Evolutionary conservation across 2,113 vertebrate genomes (phyloP), one percentile per base, ranked within the genome.

Genomic region (Egretta garzetta): DNA sequence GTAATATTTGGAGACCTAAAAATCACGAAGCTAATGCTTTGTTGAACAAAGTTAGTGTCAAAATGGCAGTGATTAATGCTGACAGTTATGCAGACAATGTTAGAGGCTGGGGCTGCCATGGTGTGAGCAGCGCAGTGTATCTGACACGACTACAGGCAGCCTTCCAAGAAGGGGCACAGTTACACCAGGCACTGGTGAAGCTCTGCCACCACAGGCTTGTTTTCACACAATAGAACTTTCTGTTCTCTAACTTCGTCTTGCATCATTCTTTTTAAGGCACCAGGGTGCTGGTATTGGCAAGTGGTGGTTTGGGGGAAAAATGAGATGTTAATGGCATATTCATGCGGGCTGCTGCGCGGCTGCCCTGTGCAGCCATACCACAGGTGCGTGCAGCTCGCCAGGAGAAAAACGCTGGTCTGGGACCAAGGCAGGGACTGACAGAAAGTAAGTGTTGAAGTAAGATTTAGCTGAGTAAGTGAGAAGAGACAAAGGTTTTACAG

Each of bases 71-170:
- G 73, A 26, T 39, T 27, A 27, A n/a, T 39, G 43, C 14, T 75
- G 76, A 17, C 26, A 37, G 16, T 55, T 16, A 12, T 53, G 21
- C 1, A 4, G 53, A 11, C 22, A 21, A 5, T 7, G 26, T 30
- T 24, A 35, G 70, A 35, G 68, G 60, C 55, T 19, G 59, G 52
- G 60, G 19, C 56, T 59, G 72, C 22, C 6, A 0, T 3, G 41
- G 70, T 10, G 3, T 0, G 3, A 14, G 39, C 73, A 33, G 33
- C 5, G 3, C 2, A 8, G 27, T 8, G 45, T 17, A 6, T 16
- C 28, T 10, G 52, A 8, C 72, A 47, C 1, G 3, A 9, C 9
- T 10, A 14, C 63, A 23, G 45, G 37, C 71, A 59, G 35, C 49
- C 64, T 60, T 27, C 56, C 22, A 26, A 23, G 45, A 27, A 63